A percentile compares a stretch with the other conserved stretches of the same genome.
phyloP scores from a whole-genome alignment of 1,140 invertebrate species.

The Lineus longissimus region DNA sequence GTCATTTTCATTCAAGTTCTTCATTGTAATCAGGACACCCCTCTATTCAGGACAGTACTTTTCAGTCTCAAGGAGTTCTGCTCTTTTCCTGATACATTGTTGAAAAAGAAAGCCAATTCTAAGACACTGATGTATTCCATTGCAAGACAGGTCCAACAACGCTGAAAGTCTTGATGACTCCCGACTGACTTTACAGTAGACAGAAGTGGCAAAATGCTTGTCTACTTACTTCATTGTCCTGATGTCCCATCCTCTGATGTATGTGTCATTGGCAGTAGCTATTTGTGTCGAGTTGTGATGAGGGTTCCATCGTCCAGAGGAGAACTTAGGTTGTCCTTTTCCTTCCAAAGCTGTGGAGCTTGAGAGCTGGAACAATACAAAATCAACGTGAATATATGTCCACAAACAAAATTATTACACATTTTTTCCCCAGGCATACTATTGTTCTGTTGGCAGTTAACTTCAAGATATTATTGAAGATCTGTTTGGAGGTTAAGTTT shows the following conservation, averaged over 20 bases:
- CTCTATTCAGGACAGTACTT: no score
- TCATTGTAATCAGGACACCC: no score
- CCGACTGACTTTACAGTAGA: no score
- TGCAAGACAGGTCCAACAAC: no score
- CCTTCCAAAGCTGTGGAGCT: conserved; percentile 54
- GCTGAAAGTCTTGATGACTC: no score
- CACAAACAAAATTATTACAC: conserved; percentile 1
- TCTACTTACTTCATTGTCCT: conserved; percentile 57
- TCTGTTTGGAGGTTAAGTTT: no score
- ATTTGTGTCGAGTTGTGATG: conserved; percentile 85
- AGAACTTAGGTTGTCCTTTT: conserved; percentile 71
- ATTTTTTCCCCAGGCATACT: background rate
- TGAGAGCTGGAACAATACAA: conserved; percentile 33
- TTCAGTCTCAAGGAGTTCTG: no score
- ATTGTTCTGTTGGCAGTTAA: background rate
- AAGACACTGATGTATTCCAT: no score
- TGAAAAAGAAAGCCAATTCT: no score
- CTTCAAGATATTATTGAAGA: background rate
- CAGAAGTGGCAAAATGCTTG: no score
- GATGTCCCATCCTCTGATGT: conserved; percentile 83
- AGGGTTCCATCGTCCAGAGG: conserved; percentile 87
- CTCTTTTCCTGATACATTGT: background rate
- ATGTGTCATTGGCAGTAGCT: conserved; percentile 76
- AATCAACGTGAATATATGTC: background rate
- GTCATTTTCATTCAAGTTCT: no score